These are phyloP conservation scores for Zosterops hypoxanthus DNA, from an alignment of 2,113 vertebrate genomes.

Conservation along the genomic window DNA sequence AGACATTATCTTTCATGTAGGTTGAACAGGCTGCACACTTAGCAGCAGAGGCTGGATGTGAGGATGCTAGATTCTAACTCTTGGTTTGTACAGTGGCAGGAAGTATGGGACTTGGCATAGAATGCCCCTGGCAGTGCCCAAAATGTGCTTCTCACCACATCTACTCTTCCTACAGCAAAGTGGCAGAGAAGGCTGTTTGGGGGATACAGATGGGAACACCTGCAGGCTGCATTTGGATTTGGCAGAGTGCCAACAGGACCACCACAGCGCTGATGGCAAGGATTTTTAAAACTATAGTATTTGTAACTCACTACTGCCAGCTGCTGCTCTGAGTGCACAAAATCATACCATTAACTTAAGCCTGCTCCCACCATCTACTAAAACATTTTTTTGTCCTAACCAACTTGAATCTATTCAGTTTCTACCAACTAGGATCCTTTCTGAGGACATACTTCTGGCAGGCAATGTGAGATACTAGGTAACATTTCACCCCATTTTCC, in stretches of 20 bases:
- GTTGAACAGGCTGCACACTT: neutral
- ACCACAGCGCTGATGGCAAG: neutral
- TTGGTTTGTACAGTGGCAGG: neutral
- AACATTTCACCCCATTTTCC: neutral
- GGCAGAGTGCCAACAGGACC: neutral
- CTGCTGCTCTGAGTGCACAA: neutral
- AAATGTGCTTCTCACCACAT: neutral
- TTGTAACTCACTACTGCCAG: neutral
- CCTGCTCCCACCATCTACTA: neutral
- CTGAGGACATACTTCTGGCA: neutral
- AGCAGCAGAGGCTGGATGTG: neutral
- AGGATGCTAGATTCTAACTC: neutral
- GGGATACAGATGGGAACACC: neutral
- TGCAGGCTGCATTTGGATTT: neutral
- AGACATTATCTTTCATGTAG: neutral
- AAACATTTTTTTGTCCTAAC: neutral
- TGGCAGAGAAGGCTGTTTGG: neutral
- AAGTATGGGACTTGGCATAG: neutral
- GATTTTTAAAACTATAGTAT: neutral
- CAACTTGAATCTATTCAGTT: neutral
- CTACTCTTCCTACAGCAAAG: neutral
- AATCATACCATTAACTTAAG: neutral
- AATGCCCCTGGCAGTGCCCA: neutral
- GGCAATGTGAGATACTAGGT: neutral
- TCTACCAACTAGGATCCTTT: neutral